Evolutionary conservation across 2,113 vertebrate genomes (phyloP).

Genomic region (Plectropomus leopardus): DNA sequence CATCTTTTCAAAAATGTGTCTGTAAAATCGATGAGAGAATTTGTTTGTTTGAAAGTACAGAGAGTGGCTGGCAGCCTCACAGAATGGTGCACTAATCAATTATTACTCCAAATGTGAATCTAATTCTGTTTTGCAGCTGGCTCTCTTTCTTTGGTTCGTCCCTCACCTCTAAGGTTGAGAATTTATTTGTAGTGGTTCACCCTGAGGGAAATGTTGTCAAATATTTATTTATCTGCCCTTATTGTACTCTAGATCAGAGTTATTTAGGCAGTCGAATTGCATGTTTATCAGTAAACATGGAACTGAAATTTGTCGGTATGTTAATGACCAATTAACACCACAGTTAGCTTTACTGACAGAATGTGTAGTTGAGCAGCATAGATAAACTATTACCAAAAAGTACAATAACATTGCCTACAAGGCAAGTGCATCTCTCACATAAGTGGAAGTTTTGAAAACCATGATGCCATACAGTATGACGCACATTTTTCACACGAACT

Average conservation of each 20-base stretch:
- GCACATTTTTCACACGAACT: neutral
- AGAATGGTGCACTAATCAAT: neutral
- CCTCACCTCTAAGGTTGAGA: neutral
- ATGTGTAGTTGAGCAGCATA: neutral
- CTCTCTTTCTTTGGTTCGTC: neutral
- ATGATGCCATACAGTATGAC: neutral
- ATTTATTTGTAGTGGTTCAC: neutral
- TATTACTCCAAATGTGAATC: neutral
- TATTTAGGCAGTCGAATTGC: neutral
- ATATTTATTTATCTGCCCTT: neutral
- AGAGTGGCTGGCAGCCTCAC: neutral
- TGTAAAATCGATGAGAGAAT: neutral
- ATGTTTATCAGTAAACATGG: neutral
- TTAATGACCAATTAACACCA: neutral
- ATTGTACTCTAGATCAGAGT: neutral
- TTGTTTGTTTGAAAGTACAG: neutral
- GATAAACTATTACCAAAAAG: neutral
- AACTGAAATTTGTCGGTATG: neutral
- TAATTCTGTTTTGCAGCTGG: neutral
- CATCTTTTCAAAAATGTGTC: neutral
- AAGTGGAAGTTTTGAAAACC: constrained; percentile 1
- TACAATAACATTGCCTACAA: too few species aligned
- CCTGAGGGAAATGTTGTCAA: neutral
- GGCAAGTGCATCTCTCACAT: neutral
- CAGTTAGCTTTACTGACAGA: neutral